Evolutionary conservation across 2,888 invertebrate species (phyloP).

Genomic region (Troides helena): DNA sequence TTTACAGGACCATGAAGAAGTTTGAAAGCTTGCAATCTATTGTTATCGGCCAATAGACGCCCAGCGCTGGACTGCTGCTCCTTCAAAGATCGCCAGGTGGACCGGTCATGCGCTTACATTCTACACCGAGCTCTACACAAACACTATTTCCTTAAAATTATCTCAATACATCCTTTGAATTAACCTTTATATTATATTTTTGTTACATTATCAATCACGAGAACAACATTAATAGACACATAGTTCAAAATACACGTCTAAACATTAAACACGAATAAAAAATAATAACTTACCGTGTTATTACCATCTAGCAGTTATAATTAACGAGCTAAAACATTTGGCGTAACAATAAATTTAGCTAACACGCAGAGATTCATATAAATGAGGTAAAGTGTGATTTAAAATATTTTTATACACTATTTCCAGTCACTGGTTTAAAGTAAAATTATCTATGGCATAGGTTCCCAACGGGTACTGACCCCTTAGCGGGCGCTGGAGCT

Average conservation of each 20-base stretch:
- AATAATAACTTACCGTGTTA: conserved; percentile 35
- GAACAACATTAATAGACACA: conserved; percentile 35
- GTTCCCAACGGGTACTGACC: too few species aligned
- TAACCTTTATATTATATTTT: too few species aligned
- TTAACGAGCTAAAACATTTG: conserved; percentile 8
- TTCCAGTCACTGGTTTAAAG: conserved; percentile 23
- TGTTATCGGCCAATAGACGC: too few species aligned
- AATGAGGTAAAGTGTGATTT: conserved; percentile 13
- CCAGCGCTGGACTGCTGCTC: too few species aligned
- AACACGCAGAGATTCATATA: conserved; percentile 25
- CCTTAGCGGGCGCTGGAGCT: too few species aligned
- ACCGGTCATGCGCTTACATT: too few species aligned
- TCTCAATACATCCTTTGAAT: too few species aligned
- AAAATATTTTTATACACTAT: conserved; percentile 8
- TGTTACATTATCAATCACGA: conserved; percentile 29
- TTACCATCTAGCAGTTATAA: conserved; percentile 8
- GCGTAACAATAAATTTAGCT: conserved; percentile 16
- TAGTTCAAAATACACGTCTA: conserved; percentile 36
- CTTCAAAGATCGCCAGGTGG: too few species aligned
- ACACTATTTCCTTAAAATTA: too few species aligned
- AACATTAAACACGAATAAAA: conserved; percentile 42
- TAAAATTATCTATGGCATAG: conserved; percentile 15
- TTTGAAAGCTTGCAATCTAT: too few species aligned
- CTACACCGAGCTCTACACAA: too few species aligned
- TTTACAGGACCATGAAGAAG: too few species aligned